phyloP scores from a whole-genome alignment of 2,797 vertebrate species.

The Glyptemys insculpta region DNA sequence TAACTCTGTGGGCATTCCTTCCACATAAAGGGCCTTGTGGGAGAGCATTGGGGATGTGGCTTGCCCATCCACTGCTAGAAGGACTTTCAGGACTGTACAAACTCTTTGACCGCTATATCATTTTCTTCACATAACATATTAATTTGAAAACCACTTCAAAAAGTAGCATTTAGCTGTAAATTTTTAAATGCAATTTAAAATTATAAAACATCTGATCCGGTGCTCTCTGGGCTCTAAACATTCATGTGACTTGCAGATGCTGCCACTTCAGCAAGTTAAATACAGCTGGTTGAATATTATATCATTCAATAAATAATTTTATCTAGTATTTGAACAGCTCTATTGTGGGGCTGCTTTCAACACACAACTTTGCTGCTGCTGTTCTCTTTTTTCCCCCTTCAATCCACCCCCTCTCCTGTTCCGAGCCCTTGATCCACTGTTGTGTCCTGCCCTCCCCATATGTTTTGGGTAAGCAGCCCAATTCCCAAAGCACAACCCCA shows the following conservation, averaged over 20 bases:
- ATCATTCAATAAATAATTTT: not conserved
- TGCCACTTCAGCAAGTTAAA: not conserved
- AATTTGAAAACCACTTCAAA: not conserved
- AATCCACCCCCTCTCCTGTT: not conserved
- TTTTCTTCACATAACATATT: not conserved
- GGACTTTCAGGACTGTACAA: fast-evolving
- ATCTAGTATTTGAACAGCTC: not conserved
- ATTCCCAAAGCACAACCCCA: too few relatives aligned
- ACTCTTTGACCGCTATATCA: not conserved
- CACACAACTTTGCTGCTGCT: not conserved
- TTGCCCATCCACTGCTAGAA: not conserved
- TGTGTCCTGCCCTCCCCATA: not conserved
- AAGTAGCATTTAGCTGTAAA: not conserved
- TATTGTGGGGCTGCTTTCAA: not conserved
- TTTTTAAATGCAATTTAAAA: not conserved
- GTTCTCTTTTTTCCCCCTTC: not conserved
- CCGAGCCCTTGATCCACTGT: not conserved
- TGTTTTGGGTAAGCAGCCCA: not conserved
- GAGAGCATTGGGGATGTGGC: not conserved
- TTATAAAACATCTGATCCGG: not conserved
- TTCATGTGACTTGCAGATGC: not conserved
- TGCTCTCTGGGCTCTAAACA: not conserved
- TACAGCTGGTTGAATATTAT: not conserved
- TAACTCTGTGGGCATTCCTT: not conserved
- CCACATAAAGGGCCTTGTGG: not conserved